phyloP scores from a whole-genome alignment of 2,888 invertebrate species.

The Brachynemurus nebulosus region DNA sequence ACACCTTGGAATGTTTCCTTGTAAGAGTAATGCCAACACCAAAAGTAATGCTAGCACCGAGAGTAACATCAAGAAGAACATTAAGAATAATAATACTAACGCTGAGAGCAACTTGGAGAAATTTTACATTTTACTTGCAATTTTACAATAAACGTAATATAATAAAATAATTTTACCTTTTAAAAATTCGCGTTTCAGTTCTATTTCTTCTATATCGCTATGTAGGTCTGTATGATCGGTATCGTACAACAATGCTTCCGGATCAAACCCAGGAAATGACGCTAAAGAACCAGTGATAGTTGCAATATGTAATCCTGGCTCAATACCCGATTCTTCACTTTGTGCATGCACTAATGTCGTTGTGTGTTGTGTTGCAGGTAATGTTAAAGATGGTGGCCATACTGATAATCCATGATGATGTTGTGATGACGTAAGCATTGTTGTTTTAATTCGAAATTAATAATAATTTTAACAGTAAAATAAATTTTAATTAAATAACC shows the following conservation, averaged over 20 bases:
- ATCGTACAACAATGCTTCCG: constrained; percentile 53
- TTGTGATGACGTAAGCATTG: too few species aligned
- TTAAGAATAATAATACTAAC: constrained; percentile 1
- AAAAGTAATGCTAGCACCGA: too few species aligned
- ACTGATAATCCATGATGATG: constrained; percentile 25
- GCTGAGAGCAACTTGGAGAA: not conserved
- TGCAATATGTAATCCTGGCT: constrained; percentile 48
- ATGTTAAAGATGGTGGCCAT: constrained; percentile 32
- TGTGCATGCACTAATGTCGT: constrained; percentile 27
- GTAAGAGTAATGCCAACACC: too few species aligned
- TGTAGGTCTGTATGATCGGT: constrained; percentile 70
- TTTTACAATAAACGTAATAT: constrained; percentile 7
- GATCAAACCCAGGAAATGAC: constrained; percentile 35
- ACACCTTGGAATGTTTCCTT: too few species aligned
- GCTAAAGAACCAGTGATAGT: constrained; percentile 56
- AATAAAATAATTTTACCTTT: constrained; percentile 40
- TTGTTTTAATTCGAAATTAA: not conserved
- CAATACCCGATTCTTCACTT: constrained; percentile 47
- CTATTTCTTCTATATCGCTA: constrained; percentile 67
- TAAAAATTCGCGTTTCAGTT: constrained; percentile 58
- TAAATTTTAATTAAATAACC: too few species aligned
- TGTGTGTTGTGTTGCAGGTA: constrained; percentile 29
- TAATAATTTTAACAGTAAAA: not conserved
- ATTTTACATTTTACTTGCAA: not conserved
- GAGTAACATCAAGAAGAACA: too few species aligned